Evolutionary conservation across 2,113 vertebrate genomes (phyloP), one percentile per base, ranked within the genome.

Genomic region (Colossoma macropomum): DNA sequence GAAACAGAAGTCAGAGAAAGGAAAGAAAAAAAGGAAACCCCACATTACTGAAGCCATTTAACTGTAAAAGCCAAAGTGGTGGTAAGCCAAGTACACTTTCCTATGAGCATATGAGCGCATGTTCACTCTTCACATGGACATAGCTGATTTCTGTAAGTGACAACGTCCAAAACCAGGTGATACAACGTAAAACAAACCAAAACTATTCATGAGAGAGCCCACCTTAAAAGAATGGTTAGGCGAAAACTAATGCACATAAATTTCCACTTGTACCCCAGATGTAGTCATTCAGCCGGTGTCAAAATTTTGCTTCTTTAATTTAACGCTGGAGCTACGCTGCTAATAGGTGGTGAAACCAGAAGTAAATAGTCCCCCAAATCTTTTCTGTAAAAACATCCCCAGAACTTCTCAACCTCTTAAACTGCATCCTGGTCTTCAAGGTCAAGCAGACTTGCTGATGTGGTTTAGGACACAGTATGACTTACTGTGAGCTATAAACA

Each of bases 201-300:
- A 85, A 87, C 84, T 45, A 84, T 75, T 83, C 75, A 87, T 54
- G 50, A 80, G 16, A 84, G 87, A 90, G 86, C 86, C 88, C 30
- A 54, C 74, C 75, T 56, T 75, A 27, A 27, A 62, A 23, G 59
- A 62, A 59, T n/a, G 56, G 56, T 59, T 59, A 1, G 19, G 19
- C 9, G 56, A n/a, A 59, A 56, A 56, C 54, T 0, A 56, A 19
- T 23, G 1, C 19, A 7, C 54, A 21, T 4, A 21, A 23, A 10
- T 21, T 56, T 23, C 54, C 13, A 56, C 1, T 56, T 4, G 3
- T 2, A n/a, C n/a, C 16, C 19, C 21, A 23, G 54, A 56, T 56
- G 15, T 23, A 56, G 54, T 21, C 21, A 11, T 2, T 56, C 54
- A 17, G 54, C 7, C 34, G n/a, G n/a, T 3, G 16, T 52, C 50